Conservation (phyloP, 2,797 vertebrate genomes). For the Anableps anableps region DNA sequence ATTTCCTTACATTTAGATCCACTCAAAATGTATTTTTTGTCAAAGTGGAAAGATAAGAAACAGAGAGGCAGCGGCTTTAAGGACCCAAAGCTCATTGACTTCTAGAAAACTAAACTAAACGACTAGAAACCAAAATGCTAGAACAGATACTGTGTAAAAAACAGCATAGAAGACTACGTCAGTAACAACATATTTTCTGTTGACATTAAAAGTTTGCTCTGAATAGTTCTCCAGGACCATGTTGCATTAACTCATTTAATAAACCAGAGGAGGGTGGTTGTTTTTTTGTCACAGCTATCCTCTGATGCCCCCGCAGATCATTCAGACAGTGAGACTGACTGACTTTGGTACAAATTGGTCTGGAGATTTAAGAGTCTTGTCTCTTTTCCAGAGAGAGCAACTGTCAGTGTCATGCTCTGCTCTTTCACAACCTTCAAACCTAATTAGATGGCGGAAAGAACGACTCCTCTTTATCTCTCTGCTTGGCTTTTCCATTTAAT, state of each 20-base stretch:
- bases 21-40: no score
- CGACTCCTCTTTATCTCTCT: constrained; percentile 59
- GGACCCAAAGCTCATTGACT: background rate
- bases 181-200: background rate
- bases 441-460: constrained; percentile 64
- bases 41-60: no score
- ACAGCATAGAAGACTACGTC: background rate
- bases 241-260: constrained; percentile 13
- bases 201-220: background rate
- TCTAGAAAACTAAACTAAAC: background rate
- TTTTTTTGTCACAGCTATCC: constrained; percentile 8
- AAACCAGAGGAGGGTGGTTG: background rate
- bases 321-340: constrained; percentile 44
- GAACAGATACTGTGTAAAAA: background rate
- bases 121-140: background rate
- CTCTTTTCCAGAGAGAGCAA: constrained; percentile 55
- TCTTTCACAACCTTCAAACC: constrained; percentile 69
- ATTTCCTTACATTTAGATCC: no score
- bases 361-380: constrained; percentile 57
- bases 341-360: constrained; percentile 67
- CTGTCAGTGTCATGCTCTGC: constrained; percentile 62
- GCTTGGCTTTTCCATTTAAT: constrained; percentile 49
- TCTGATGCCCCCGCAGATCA: constrained; percentile 31
- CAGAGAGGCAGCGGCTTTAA: background rate
- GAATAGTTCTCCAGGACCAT: background rate